A percentile compares a stretch with the other conserved stretches of the same genome.
Conservation (phyloP, 2,888 invertebrate species). For the Lasioglossum malachurum region DNA sequence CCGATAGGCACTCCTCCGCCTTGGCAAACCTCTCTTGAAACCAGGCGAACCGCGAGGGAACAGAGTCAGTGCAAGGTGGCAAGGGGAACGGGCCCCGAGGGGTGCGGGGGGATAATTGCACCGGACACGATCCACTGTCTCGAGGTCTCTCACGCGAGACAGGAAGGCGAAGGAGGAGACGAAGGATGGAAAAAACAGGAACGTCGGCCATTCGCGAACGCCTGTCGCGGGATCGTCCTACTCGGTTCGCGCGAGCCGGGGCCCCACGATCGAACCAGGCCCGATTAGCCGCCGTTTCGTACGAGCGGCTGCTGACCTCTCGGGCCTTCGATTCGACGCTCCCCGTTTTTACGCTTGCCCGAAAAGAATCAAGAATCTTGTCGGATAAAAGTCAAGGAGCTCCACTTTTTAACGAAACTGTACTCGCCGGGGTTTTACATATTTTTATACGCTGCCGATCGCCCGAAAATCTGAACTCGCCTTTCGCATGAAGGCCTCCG, state of each 20-base stretch:
- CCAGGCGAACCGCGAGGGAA: slow-evolving; percentile 31
- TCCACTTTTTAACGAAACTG: not conserved
- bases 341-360: not conserved
- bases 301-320: not conserved
- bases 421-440: not conserved
- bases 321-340: not conserved
- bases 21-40: slow-evolving; percentile 24
- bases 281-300: not conserved
- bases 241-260: slow-evolving; percentile 6
- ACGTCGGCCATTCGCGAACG: slow-evolving; percentile 61
- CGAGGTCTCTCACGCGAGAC: slow-evolving; percentile 71
- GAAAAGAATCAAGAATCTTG: not conserved
- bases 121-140: slow-evolving; percentile 70
- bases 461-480: not conserved
- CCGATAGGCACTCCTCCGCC: slow-evolving; percentile 47
- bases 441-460: not conserved
- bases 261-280: slow-evolving; percentile 9
- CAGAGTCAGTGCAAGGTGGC: not conserved
- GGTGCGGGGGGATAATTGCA: slow-evolving; percentile 69
- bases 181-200: slow-evolving; percentile 55
- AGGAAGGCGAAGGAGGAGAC: slow-evolving; percentile 63
- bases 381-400: not conserved
- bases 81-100: slow-evolving; percentile 38
- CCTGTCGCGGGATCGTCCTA: slow-evolving; percentile 37
- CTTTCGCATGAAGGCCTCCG: not conserved